A percentile compares a stretch with the other conserved stretches of the same genome.
Evolutionary conservation across 92 coral and sea anemone species (phyloP).

Genomic region (Porites lobata): DNA sequence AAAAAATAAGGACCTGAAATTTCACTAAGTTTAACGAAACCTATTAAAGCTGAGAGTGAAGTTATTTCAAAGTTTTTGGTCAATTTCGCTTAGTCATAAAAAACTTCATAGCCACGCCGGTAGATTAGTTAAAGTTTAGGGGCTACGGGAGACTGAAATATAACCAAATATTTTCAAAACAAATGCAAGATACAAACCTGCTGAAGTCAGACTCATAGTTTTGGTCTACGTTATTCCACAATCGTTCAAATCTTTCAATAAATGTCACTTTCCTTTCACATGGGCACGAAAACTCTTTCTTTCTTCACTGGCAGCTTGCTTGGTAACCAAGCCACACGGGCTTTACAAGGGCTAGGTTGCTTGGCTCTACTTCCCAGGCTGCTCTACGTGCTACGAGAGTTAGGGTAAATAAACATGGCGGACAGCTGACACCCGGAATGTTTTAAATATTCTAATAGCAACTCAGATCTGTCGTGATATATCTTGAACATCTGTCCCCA

Average conservation of each 20-base stretch:
- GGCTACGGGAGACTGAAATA: not conserved
- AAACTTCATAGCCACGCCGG: not conserved
- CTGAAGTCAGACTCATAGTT: slow-evolving; percentile 79
- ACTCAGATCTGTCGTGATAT: not conserved
- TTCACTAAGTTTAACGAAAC: not conserved
- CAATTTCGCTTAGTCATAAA: slow-evolving; percentile 75
- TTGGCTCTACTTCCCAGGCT: not conserved
- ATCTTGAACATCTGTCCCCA: slow-evolving; percentile 30
- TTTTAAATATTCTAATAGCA: slow-evolving; percentile 24
- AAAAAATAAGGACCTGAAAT: not conserved
- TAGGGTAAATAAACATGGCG: slow-evolving; percentile 36
- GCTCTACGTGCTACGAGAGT: not conserved
- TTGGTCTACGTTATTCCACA: not conserved
- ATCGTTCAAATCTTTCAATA: not conserved
- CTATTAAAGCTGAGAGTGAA: not conserved
- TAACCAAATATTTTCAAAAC: not conserved
- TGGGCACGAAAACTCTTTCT: not conserved
- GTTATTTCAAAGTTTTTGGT: not conserved
- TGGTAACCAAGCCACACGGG: slow-evolving; percentile 6
- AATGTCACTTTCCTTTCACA: slow-evolving; percentile 19
- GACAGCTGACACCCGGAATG: slow-evolving; percentile 36
- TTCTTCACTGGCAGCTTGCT: not conserved
- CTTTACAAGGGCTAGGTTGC: not conserved
- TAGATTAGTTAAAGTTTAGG: not conserved
- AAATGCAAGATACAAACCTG: slow-evolving; percentile 50